Conservation (phyloP, 1,140 invertebrate species). For the Scaptomyza montana region DNA sequence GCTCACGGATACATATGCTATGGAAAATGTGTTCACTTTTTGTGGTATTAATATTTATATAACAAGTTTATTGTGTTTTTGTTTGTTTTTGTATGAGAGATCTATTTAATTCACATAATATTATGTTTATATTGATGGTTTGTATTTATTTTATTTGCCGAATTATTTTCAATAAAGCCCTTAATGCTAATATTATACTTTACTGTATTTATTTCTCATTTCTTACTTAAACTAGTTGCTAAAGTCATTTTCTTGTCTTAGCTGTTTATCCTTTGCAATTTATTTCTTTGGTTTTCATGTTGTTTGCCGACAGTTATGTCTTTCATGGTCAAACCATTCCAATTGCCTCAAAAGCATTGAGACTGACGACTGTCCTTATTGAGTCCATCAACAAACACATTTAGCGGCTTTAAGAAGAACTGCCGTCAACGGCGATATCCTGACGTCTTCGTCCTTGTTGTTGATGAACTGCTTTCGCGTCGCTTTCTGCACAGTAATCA, state of each 20-base stretch:
- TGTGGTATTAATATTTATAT: too few species aligned
- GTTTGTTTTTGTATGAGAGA: too few species aligned
- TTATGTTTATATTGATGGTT: not conserved
- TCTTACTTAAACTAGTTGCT: not conserved
- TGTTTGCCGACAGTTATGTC: not conserved
- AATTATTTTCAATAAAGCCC: not conserved
- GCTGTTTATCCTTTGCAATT: not conserved
- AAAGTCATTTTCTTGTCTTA: not conserved
- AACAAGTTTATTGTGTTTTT: too few species aligned
- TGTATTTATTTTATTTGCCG: not conserved
- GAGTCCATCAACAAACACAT: slow-evolving; percentile 43
- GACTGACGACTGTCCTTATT: slow-evolving; percentile 34
- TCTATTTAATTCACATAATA: too few species aligned
- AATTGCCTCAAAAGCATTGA: not conserved
- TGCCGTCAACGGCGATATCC: slow-evolving; percentile 18
- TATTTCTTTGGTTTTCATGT: slow-evolving; percentile 5
- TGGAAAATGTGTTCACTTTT: too few species aligned
- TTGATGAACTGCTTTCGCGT: slow-evolving; percentile 62
- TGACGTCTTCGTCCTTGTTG: slow-evolving; percentile 35
- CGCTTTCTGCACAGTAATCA: slow-evolving; percentile 63
- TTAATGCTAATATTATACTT: not conserved
- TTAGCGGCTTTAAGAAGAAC: slow-evolving; percentile 46
- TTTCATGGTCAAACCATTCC: not conserved
- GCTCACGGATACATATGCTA: slow-evolving; percentile 4
- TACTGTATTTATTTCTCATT: not conserved